A percentile compares a stretch with the other conserved stretches of the same genome.
phyloP scores from a whole-genome alignment of 2,888 invertebrate species.

The Chrysolina haemoptera region DNA sequence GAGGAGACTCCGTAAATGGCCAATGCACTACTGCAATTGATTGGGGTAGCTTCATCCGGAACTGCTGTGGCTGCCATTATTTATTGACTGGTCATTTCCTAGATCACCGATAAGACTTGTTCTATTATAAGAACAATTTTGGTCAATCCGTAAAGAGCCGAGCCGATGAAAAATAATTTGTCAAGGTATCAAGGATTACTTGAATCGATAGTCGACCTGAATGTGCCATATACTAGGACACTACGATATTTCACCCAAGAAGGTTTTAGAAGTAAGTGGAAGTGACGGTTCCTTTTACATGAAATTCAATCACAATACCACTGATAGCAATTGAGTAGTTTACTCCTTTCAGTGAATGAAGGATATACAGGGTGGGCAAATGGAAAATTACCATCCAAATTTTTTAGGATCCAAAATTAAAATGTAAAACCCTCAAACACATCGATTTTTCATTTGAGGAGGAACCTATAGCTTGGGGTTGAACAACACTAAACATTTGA shows the following conservation, averaged over 20 bases:
- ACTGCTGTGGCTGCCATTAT: constrained; percentile 61
- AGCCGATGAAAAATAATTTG: constrained; percentile 59
- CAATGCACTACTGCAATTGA: constrained; percentile 64
- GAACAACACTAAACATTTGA: too few species aligned
- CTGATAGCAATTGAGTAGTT: too few species aligned
- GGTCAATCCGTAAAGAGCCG: constrained; percentile 58
- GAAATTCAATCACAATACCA: too few species aligned
- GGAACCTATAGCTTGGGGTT: too few species aligned
- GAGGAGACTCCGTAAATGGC: constrained; percentile 39
- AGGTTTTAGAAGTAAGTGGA: constrained; percentile 32
- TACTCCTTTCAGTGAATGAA: too few species aligned
- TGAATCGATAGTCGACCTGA: constrained; percentile 12
- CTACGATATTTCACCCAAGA: constrained; percentile 32
- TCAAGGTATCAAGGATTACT: constrained; percentile 50
- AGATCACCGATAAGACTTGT: constrained; percentile 64
- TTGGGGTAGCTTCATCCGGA: constrained; percentile 64
- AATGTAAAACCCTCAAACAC: too few species aligned
- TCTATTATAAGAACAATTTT: constrained; percentile 65
- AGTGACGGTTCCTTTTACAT: too few species aligned
- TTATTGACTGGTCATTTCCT: constrained; percentile 66
- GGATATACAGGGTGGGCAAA: too few species aligned
- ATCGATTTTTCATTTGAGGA: too few species aligned
- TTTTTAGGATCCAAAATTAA: too few species aligned
- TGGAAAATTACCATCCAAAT: too few species aligned
- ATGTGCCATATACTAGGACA: constrained; percentile 23